phyloP scores from a whole-genome alignment of 2,888 invertebrate species.

The Cantharis rustica region DNA sequence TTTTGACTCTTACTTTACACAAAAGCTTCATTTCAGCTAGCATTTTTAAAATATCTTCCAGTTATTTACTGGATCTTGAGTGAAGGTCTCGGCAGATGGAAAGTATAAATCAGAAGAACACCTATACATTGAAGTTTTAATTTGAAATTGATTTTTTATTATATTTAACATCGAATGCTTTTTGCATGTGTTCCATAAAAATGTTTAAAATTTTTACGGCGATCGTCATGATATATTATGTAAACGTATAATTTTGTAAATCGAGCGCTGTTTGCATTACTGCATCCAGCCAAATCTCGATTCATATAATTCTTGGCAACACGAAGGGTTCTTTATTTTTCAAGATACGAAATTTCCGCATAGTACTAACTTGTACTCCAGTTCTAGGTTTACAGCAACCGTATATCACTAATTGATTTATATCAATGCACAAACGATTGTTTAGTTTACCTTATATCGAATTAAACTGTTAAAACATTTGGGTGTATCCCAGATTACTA shows the following conservation, averaged over 20 bases:
- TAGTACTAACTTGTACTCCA: background rate
- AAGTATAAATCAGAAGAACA: background rate
- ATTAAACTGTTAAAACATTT: background rate
- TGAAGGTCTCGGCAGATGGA: background rate
- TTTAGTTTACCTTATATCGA: background rate
- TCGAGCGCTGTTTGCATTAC: background rate
- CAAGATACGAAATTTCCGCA: background rate
- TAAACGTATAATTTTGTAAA: background rate
- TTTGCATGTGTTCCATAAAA: too few relatives aligned
- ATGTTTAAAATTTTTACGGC: background rate
- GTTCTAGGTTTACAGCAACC: background rate
- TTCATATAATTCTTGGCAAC: background rate
- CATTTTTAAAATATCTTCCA: conserved; percentile 6
- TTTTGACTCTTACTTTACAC: conserved; percentile 7
- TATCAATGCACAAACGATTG: background rate
- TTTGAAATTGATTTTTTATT: background rate
- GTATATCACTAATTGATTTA: background rate
- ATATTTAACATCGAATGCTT: too few relatives aligned
- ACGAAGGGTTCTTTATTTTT: background rate
- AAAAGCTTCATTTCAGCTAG: conserved; percentile 6
- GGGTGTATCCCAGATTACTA: too few relatives aligned
- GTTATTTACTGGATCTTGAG: conserved; percentile 7
- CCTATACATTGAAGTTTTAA: conserved; percentile 1
- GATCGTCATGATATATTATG: background rate
- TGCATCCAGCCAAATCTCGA: background rate